Base-by-base conservation (phyloP, 2,113 vertebrate genomes). In the Cavia porcellus region DNA sequence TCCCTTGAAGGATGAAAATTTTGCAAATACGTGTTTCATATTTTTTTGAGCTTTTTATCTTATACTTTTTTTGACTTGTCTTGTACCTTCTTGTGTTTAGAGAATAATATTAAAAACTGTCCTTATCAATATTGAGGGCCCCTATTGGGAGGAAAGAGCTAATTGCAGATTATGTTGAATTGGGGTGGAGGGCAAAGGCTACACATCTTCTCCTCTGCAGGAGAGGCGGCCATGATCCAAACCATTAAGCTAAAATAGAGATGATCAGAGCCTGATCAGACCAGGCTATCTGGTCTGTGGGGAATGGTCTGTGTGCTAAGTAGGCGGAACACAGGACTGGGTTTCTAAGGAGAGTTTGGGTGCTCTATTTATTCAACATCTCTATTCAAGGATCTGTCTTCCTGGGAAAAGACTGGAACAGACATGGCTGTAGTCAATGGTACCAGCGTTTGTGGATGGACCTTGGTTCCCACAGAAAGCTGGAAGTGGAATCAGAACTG, bases 1-100 rank as follows among this genome's bases (percentile, higher is more conserved):
- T 92, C 45, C 95, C 95, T 94, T 94, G 96, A 96, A 92, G 77
- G 62, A 68, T 87, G 24, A 92, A 94, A 90, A 87, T 8, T 79
- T 93, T 93, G 10, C 75, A 96, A 79, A n/a, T 32, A 84, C 57
- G 15, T 77, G 66, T 28, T 87, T 96, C 89, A n/a, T 90, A 84
- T 90, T 95, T 96, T 57, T 94, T 80, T 30, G 55, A 83, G 7
- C 3, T 74, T 96, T 96, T 95, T 55, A 86, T 89, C 84, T 96
- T 96, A 12, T 88, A n/a, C 22, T 32, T 91, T 87, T 88, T 30
- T 74, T 77, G 50, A 32, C 64, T 93, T 68, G 66, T 68, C 66
- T n/a, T 7, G n/a, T 68, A 68, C 66, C 66, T 86, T 35, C 66
- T 95, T 81, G 83, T 83, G 92, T 95, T 96, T 95, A 84, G 75